A percentile compares a stretch with the other conserved stretches of the same genome.
Conservation (phyloP, 1,140 invertebrate species). For the Drosophila mauritiana region DNA sequence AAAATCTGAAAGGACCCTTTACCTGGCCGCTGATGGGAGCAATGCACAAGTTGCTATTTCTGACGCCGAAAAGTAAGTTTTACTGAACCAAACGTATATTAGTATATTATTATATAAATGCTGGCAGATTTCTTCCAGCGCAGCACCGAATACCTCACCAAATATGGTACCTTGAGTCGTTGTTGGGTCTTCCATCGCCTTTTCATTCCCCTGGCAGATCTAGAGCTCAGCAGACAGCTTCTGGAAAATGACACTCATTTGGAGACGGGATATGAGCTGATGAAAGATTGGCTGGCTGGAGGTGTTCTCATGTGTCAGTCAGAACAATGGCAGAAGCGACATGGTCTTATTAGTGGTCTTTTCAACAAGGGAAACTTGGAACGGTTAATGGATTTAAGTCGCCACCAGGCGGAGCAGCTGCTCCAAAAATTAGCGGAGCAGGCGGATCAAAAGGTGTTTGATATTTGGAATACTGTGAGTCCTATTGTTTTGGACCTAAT, state of each 20-base stretch:
- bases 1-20: constrained; percentile 68
- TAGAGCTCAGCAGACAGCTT: constrained; percentile 60
- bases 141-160: constrained; percentile 46
- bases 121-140: constrained; percentile 60
- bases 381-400: constrained; percentile 21
- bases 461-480: constrained; percentile 24
- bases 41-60: constrained; percentile 63
- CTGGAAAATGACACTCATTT: constrained; percentile 49
- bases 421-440: constrained; percentile 7
- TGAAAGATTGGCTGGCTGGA: constrained; percentile 49
- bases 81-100: background rate
- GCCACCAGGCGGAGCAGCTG: constrained; percentile 25
- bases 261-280: constrained; percentile 62
- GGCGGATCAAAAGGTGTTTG: constrained; percentile 17
- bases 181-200: constrained; percentile 70
- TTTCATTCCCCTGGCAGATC: constrained; percentile 60
- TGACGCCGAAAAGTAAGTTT: constrained; percentile 56
- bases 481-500: constrained; percentile 43
- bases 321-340: constrained; percentile 54
- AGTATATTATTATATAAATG: background rate
- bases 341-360: constrained; percentile 28
- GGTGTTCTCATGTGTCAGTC: constrained; percentile 41
- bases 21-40: constrained; percentile 59
- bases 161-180: constrained; percentile 58
- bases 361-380: constrained; percentile 31